Conservation (phyloP, 1,140 invertebrate species). For the Brachystomella parvula region DNA sequence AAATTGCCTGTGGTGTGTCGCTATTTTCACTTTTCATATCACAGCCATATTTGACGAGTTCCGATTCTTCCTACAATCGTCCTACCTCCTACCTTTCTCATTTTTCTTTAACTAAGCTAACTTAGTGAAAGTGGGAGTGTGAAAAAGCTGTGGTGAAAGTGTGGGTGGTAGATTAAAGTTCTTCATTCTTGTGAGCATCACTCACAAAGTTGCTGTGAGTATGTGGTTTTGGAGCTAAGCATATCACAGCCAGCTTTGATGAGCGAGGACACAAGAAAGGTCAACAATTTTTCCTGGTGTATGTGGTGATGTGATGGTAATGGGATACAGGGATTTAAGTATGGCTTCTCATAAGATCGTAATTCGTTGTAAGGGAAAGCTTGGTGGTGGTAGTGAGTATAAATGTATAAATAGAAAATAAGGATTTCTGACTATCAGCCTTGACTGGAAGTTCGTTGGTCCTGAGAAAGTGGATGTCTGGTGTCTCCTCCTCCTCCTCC, state of each 20-base stretch:
- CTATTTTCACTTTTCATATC: constrained; percentile 59
- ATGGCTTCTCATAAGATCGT: too few relatives aligned
- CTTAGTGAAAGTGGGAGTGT: neutral
- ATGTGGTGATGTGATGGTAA: too few relatives aligned
- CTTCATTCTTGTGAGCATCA: constrained; percentile 39
- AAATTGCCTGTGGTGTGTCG: constrained; percentile 76
- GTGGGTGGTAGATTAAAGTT: neutral
- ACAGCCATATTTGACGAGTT: constrained; percentile 82
- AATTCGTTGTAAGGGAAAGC: too few relatives aligned
- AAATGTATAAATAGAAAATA: too few relatives aligned
- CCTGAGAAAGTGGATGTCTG: too few relatives aligned
- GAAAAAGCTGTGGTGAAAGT: neutral
- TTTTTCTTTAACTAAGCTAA: neutral
- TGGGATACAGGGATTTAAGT: too few relatives aligned
- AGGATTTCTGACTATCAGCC: too few relatives aligned
- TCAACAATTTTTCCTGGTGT: too few relatives aligned
- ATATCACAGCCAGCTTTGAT: constrained; percentile 93
- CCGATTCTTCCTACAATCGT: constrained; percentile 43
- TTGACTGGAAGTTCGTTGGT: too few relatives aligned
- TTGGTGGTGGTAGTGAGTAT: too few relatives aligned
- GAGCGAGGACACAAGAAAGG: constrained; percentile 51
- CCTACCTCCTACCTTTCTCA: neutral
- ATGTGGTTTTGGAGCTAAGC: constrained; percentile 52
- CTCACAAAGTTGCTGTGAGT: constrained; percentile 73
- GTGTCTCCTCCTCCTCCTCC: too few relatives aligned